Base-by-base conservation (phyloP, 2,797 vertebrate genomes). In the Cyprinella venusta region DNA sequence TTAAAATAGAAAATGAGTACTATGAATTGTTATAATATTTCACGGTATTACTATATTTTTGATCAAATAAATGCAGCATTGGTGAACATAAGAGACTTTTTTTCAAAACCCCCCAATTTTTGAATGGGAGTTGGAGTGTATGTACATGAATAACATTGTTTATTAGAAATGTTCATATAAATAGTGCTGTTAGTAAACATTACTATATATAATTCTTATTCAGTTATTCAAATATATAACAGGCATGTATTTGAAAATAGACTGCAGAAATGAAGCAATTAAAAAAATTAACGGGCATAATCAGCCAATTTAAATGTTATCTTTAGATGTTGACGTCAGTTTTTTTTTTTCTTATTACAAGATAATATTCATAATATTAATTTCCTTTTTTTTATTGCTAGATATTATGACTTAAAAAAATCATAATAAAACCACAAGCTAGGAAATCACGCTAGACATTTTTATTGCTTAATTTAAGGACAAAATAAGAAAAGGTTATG, bases 391-490 rank as follows among this genome's bases (percentile, higher is more conserved):
- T 38, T 76, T 24, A 76, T 59, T 40, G 21, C 21, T 59, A 8
- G 33, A 16, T 33, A 9, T 75, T 16, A 9, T 76, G 18, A 21
- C 52, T 52, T 5, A 4, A 21, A 54, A 19, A 56, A 56, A n/a
- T n/a, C 21, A 13, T 15, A 13, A 26, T 30, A 24, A 12, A 63
- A 30, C 5, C 12, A 38, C 13, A 30, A 8, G n/a, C 24, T 19
- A n/a, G 13, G 75, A 40, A 59, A 54, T 30, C 19, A 69, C n/a
- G 9, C 16, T 10, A 38, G 42, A 38, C 12, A 12, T 36, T 21
- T 50, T 76, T 81, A 75, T 74, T 54, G 76, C 54, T 70, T 80
- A 59, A 61, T 81, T 76, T 56, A 13, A 61, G 19, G 15, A 69
- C 64, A 48, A 82, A 56, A 84, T 72, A 56, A 64, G 40, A 68